Conservation (phyloP, 64 coral and sea anemone genomes). For the Stichodactyla mertensii region DNA sequence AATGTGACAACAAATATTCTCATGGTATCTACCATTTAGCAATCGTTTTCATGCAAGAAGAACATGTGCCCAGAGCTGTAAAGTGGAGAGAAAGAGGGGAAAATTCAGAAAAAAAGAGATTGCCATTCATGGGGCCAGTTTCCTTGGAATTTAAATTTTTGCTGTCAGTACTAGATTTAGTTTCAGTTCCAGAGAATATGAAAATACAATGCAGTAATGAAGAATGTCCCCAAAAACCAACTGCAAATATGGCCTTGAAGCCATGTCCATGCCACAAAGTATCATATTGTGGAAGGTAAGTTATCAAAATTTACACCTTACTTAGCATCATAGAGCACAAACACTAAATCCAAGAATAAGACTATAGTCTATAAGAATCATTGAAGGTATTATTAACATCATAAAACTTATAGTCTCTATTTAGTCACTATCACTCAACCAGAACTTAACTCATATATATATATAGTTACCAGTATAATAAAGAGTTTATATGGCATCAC, state of each 20-base stretch:
- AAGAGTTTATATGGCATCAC: no score
- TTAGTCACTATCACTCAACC: no score
- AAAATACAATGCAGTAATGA: constrained; percentile 45
- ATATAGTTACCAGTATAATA: no score
- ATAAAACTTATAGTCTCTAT: no score
- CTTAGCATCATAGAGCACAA: no score
- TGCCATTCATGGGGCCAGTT: constrained; percentile 63
- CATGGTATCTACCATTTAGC: constrained; percentile 64
- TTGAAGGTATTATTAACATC: no score
- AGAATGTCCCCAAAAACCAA: constrained; percentile 26
- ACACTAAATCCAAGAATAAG: no score
- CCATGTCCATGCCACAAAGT: constrained; percentile 15
- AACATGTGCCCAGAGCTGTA: constrained; percentile 16
- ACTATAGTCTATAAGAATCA: no score
- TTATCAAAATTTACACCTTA: not conserved
- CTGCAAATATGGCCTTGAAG: not conserved
- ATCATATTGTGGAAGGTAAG: constrained; percentile 65
- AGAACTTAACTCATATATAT: no score
- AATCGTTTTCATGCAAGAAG: not conserved
- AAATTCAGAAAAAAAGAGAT: constrained; percentile 61
- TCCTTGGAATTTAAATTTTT: constrained; percentile 19
- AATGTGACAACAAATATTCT: constrained; percentile 65
- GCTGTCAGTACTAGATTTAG: not conserved
- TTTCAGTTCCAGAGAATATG: not conserved
- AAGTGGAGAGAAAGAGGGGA: constrained; percentile 47